A percentile compares a stretch with the other conserved stretches of the same genome.
Evolutionary conservation across 30 jellyfish, hydroid and myxozoan genomes (phyloP).

Genomic region (Hydractinia echinata): DNA sequence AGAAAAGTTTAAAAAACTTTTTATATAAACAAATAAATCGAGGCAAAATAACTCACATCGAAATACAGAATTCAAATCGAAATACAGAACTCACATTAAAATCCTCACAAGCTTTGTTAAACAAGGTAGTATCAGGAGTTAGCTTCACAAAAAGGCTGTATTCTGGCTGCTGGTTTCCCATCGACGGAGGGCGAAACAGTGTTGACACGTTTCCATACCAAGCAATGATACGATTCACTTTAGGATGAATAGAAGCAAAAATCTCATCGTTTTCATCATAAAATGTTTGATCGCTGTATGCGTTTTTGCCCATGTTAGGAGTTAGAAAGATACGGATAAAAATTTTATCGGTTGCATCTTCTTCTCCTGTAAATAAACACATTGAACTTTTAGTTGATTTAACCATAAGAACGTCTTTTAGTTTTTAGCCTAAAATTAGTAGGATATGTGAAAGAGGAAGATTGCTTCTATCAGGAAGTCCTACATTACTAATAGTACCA

Average conservation of each 20-base stretch:
- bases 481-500: too few species aligned
- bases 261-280: conserved; percentile 47
- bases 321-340: conserved; percentile 53
- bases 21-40: neutral
- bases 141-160: conserved; percentile 50
- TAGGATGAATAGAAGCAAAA: conserved; percentile 50
- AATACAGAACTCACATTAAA: conserved; percentile 29
- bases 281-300: conserved; percentile 53
- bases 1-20: neutral
- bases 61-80: neutral
- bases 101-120: conserved; percentile 18
- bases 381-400: too few species aligned
- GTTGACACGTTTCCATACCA: conserved; percentile 53
- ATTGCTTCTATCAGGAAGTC: too few species aligned
- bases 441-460: too few species aligned
- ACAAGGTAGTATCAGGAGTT: conserved; percentile 32
- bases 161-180: conserved; percentile 47
- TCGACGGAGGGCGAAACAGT: conserved; percentile 64
- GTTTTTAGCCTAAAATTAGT: too few species aligned
- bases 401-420: too few species aligned
- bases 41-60: neutral
- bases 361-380: neutral
- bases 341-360: conserved; percentile 30
- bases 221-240: conserved; percentile 41
- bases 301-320: conserved; percentile 45